phyloP scores from a whole-genome alignment of 2,888 invertebrate genomes.

The Eustalomyia histrio region DNA sequence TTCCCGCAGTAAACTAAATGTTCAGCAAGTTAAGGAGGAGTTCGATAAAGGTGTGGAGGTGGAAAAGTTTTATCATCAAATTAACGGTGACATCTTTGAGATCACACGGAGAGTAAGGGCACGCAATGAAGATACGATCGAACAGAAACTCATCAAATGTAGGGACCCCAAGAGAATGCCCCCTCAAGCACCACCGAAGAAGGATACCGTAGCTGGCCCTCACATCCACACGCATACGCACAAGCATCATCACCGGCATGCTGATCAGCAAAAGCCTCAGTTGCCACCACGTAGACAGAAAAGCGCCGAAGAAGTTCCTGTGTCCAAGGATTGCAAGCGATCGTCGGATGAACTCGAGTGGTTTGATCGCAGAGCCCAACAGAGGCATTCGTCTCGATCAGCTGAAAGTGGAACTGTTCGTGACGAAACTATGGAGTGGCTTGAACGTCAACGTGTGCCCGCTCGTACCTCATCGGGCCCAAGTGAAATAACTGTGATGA shows the following conservation, averaged over 20 bases:
- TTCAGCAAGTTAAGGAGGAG: conserved; percentile 73
- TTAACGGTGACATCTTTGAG: conserved; percentile 79
- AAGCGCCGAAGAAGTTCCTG: conserved; percentile 72
- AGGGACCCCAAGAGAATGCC: conserved; percentile 75
- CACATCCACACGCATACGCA: conserved; percentile 59
- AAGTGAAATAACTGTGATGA: conserved; percentile 78
- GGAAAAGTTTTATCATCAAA: conserved; percentile 79
- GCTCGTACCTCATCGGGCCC: conserved; percentile 79
- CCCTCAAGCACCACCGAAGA: conserved; percentile 68
- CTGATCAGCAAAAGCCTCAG: conserved; percentile 69
- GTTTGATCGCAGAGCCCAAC: conserved; percentile 79
- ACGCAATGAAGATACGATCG: conserved; percentile 78
- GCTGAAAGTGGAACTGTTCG: conserved; percentile 78
- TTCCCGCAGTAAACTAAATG: conserved; percentile 65
- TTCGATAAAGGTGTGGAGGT: conserved; percentile 79
- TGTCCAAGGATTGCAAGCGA: conserved; percentile 65
- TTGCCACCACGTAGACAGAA: conserved; percentile 71
- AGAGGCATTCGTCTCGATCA: conserved; percentile 79
- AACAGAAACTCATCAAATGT: conserved; percentile 77
- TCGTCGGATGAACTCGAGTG: conserved; percentile 76
- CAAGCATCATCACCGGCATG: conserved; percentile 69
- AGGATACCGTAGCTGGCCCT: conserved; percentile 57
- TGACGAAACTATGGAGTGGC: conserved; percentile 78
- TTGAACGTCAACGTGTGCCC: conserved; percentile 75
- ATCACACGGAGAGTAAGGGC: conserved; percentile 78